Evolutionary conservation across 2,113 vertebrate species (phyloP).

Genomic region (Laticauda colubrina): DNA sequence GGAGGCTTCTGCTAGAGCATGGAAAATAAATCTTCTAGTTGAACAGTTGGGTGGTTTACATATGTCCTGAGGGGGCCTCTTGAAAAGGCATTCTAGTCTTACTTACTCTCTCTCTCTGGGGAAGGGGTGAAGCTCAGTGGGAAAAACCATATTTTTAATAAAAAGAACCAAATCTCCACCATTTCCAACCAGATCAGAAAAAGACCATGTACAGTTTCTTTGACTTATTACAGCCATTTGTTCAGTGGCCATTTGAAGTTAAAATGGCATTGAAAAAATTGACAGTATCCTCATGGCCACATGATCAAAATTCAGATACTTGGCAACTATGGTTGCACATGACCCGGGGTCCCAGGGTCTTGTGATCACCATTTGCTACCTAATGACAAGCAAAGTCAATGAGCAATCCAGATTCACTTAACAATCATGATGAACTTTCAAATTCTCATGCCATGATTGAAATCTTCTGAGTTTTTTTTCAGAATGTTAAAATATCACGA

Average conservation of each 20-base stretch:
- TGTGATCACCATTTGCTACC: neutral
- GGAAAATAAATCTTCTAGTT: constrained; percentile 14
- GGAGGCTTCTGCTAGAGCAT: neutral
- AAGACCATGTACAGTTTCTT: neutral
- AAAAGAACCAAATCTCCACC: neutral
- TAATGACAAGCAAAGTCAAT: neutral
- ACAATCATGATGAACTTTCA: neutral
- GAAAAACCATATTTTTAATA: neutral
- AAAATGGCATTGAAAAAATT: neutral
- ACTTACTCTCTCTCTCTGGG: neutral
- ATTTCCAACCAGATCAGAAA: neutral
- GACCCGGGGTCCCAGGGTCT: too few species aligned
- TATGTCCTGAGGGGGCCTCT: neutral
- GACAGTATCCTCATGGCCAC: too few species aligned
- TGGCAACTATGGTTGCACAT: too few species aligned
- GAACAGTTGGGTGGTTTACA: constrained; percentile 7
- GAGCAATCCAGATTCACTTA: neutral
- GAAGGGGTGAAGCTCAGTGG: neutral
- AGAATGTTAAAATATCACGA: neutral
- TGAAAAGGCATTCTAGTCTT: neutral
- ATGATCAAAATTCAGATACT: too few species aligned
- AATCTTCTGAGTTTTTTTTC: neutral
- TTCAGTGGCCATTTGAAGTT: neutral
- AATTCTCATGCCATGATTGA: neutral
- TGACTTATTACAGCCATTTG: neutral